phyloP scores from a whole-genome alignment of 1,140 invertebrate genomes.

The Magallana ariakensis region DNA sequence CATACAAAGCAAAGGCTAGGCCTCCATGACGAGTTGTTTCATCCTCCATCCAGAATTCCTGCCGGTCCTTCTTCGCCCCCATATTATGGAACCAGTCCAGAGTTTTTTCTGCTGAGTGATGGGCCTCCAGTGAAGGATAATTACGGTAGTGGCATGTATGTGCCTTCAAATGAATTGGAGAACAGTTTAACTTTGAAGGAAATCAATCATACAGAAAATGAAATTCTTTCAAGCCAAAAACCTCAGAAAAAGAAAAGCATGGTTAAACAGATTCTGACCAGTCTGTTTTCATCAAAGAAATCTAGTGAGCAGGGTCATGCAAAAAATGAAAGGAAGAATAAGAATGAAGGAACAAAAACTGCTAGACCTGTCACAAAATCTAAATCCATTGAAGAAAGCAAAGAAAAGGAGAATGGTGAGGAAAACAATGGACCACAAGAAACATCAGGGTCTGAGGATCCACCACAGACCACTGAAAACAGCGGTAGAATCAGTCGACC shows the following conservation, averaged over 20 bases:
- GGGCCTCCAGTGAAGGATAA: neutral
- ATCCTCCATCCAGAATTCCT: neutral
- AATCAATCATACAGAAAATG: neutral
- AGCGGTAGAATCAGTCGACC: neutral
- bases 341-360: neutral
- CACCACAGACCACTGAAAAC: neutral
- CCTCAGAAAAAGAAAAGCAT: conserved; percentile 28
- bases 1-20: conserved; percentile 16
- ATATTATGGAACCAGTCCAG: neutral
- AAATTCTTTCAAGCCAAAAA: neutral
- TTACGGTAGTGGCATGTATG: conserved; percentile 8
- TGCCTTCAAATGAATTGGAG: conserved; percentile 10
- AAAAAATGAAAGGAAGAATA: neutral
- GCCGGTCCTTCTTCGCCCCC: neutral
- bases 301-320: neutral
- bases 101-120: neutral
- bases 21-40: neutral
- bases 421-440: neutral
- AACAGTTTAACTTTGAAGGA: conserved; percentile 20
- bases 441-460: neutral
- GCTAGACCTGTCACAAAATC: neutral
- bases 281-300: conserved; percentile 37
- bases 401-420: neutral
- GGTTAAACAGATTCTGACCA: neutral
- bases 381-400: neutral